A percentile compares a stretch with the other conserved stretches of the same genome.
phyloP scores from a whole-genome alignment of 1,140 invertebrate species.

The Zaprionus nigranus region DNA sequence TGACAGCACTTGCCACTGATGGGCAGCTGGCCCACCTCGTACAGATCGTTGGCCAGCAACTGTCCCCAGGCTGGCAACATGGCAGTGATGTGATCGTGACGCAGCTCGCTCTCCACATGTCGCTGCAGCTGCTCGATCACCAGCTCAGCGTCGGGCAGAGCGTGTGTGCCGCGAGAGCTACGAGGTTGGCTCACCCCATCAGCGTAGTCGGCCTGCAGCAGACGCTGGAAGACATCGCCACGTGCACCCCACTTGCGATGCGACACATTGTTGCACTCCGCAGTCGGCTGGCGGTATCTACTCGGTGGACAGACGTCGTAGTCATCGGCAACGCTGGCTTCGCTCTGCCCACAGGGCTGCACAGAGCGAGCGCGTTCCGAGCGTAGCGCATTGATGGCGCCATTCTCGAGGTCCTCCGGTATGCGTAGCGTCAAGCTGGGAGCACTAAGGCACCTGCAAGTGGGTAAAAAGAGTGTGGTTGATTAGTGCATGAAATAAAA shows the following conservation, averaged over 20 bases:
- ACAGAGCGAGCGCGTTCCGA: conserved; percentile 72
- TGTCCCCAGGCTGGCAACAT: conserved; percentile 93
- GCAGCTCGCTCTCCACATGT: conserved; percentile 73
- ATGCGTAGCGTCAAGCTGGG: conserved; percentile 64
- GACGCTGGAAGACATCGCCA: conserved; percentile 92
- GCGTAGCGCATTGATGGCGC: conserved; percentile 67
- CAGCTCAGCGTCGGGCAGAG: conserved; percentile 86
- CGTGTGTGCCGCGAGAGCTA: conserved; percentile 85
- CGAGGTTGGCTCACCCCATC: conserved; percentile 91
- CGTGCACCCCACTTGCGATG: conserved; percentile 95
- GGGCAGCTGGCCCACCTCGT: conserved; percentile 85
- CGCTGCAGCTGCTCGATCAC: conserved; percentile 73
- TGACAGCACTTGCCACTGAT: conserved; percentile 86
- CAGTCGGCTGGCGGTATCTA: conserved; percentile 92
- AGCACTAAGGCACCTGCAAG: conserved; percentile 65
- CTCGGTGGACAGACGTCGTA: conserved; percentile 88
- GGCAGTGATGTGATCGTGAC: conserved; percentile 90
- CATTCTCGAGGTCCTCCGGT: conserved; percentile 76
- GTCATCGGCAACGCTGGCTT: conserved; percentile 52
- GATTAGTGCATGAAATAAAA: neutral
- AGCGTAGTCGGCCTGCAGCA: conserved; percentile 92
- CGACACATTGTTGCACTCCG: conserved; percentile 97
- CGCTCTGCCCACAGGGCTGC: conserved; percentile 50
- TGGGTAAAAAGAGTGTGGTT: neutral
- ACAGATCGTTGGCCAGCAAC: conserved; percentile 91